Percentiles rank a stretch among this genome's conserved stretches.
Evolutionary conservation across 2,113 vertebrate genomes (phyloP).

Genomic region (rabbit (Oryctolagus cuniculus)): DNA sequence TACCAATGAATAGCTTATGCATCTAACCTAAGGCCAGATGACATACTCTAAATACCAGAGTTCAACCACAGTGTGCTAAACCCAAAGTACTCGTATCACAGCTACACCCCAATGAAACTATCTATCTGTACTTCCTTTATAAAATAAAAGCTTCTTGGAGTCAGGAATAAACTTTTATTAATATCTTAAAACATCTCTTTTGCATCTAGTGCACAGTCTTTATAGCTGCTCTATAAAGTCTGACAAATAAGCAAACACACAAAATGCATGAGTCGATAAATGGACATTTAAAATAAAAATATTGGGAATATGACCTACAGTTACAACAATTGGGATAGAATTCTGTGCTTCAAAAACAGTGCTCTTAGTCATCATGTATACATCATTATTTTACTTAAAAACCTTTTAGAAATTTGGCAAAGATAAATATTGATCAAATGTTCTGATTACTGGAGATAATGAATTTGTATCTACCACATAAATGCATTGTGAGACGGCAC

Average conservation of each 20-base stretch:
- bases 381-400: background rate
- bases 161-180: background rate
- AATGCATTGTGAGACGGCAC: background rate
- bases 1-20: background rate
- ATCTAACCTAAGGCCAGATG: background rate
- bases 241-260: background rate
- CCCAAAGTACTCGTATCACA: background rate
- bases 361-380: background rate
- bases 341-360: background rate
- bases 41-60: fast-evolving
- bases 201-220: background rate
- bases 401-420: background rate
- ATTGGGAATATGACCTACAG: background rate
- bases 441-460: background rate
- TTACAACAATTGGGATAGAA: background rate
- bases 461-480: background rate
- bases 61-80: background rate
- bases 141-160: background rate
- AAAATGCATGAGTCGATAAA: background rate
- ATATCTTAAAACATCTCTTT: background rate
- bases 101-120: background rate
- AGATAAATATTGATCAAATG: background rate
- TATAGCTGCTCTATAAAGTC: background rate
- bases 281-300: background rate
- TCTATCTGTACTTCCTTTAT: background rate